Conservation (phyloP, 2,888 invertebrate species). For the Pilophorus perplexus region DNA sequence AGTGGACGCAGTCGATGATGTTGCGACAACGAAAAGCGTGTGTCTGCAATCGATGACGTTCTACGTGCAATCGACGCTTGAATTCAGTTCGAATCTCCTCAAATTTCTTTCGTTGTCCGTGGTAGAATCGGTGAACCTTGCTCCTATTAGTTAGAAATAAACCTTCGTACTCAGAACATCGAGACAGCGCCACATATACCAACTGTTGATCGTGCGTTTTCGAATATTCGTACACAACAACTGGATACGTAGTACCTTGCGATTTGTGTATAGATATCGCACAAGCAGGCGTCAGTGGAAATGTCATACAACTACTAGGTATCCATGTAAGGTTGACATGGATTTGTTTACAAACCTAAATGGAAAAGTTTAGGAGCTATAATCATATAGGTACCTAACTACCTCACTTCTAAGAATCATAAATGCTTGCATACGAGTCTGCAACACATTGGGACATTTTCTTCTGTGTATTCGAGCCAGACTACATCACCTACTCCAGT, state of each 20-base stretch:
- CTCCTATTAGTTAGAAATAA: conserved; percentile 2
- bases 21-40: conserved; percentile 1
- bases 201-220: conserved; percentile 14
- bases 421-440: too few relatives aligned
- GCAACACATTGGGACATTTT: too few relatives aligned
- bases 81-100: conserved; percentile 5
- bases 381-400: too few relatives aligned
- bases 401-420: too few relatives aligned
- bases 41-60: not conserved
- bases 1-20: conserved; percentile 52
- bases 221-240: not conserved
- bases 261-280: conserved; percentile 33
- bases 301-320: too few relatives aligned
- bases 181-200: conserved; percentile 5
- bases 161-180: conserved; percentile 14
- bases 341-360: too few relatives aligned
- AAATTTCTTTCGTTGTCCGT: not conserved
- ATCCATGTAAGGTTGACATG: too few relatives aligned
- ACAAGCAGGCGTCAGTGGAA: conserved; percentile 38
- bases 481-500: too few relatives aligned
- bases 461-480: too few relatives aligned
- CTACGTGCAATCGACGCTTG: not conserved
- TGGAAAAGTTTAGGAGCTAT: too few relatives aligned
- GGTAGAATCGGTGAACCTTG: conserved; percentile 7
- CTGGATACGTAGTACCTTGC: conserved; percentile 7